Conservation (phyloP, 2,113 vertebrate genomes). For the Spea bombifrons region DNA sequence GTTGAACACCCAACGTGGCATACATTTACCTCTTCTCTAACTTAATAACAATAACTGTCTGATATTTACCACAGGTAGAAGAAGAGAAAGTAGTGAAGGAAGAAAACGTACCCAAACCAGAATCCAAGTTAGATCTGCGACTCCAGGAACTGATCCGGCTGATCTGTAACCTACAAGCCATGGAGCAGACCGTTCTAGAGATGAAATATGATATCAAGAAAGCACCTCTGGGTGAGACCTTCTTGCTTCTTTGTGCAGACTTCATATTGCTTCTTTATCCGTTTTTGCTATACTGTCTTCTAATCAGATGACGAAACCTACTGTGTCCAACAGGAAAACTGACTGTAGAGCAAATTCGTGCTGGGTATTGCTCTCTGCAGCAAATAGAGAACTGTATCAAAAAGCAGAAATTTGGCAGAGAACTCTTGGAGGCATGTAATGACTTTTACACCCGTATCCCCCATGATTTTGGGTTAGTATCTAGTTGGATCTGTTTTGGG, state of each 20-base stretch:
- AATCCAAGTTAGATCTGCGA: constrained; percentile 67
- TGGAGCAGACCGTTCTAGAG: constrained; percentile 88
- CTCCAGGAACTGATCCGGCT: constrained; percentile 79
- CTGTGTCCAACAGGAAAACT: constrained; percentile 72
- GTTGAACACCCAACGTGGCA: no score
- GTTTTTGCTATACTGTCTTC: not conserved
- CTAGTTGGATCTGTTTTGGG: not conserved
- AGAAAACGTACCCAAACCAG: constrained; percentile 43
- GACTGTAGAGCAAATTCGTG: constrained; percentile 79
- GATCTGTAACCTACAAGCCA: constrained; percentile 82
- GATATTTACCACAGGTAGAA: not conserved
- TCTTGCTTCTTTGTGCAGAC: not conserved
- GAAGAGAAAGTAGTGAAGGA: constrained; percentile 4
- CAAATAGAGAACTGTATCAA: constrained; percentile 79
- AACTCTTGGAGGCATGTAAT: constrained; percentile 82
- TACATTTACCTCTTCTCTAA: not conserved
- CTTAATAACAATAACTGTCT: not conserved
- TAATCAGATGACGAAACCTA: not conserved
- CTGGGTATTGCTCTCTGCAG: constrained; percentile 78
- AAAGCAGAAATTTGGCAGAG: constrained; percentile 59
- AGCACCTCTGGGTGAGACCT: constrained; percentile 76
- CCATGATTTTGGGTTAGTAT: constrained; percentile 82
- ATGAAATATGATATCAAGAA: constrained; percentile 91
- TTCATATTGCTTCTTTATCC: not conserved
- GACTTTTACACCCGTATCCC: constrained; percentile 90